A percentile compares a stretch with the other conserved stretches of the same genome.
phyloP scores from a whole-genome alignment of 2,797 vertebrate species.

The Gymnocypris eckloni region DNA sequence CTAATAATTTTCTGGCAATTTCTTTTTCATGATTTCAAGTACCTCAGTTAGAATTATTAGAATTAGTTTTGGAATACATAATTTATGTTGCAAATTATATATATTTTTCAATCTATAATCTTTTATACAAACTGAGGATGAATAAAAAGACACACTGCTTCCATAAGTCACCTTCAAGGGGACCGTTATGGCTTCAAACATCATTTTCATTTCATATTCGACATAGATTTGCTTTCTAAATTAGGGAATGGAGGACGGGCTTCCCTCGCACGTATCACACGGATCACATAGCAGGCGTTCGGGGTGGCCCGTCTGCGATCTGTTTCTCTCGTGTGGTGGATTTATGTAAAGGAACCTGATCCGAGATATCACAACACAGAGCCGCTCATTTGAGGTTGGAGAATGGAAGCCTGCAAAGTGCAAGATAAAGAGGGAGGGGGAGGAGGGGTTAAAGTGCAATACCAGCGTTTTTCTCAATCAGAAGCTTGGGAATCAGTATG shows the following conservation, averaged over 20 bases:
- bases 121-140: slow-evolving; percentile 63
- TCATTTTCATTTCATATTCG: slow-evolving; percentile 55
- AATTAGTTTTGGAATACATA: slow-evolving; percentile 56
- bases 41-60: slow-evolving; percentile 70
- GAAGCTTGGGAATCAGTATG: slow-evolving; percentile 71
- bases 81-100: slow-evolving; percentile 63
- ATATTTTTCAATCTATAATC: slow-evolving; percentile 66
- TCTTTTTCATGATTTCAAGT: slow-evolving; percentile 74
- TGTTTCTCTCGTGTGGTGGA: slow-evolving; percentile 56
- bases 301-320: slow-evolving; percentile 61
- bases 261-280: slow-evolving; percentile 39
- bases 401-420: slow-evolving; percentile 73
- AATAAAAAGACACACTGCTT: slow-evolving; percentile 58
- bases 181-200: slow-evolving; percentile 76
- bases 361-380: slow-evolving; percentile 51
- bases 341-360: slow-evolving; percentile 63
- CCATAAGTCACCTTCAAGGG: slow-evolving; percentile 61
- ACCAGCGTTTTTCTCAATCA: slow-evolving; percentile 73
- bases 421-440: slow-evolving; percentile 74
- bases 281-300: slow-evolving; percentile 22
- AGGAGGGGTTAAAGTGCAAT: slow-evolving; percentile 82
- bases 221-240: slow-evolving; percentile 47
- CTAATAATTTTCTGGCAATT: slow-evolving; percentile 69
- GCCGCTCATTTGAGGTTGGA: slow-evolving; percentile 57
- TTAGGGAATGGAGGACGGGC: slow-evolving; percentile 33